Conservation (phyloP, 2,888 invertebrate genomes). For the Drymonia ruficornis region DNA sequence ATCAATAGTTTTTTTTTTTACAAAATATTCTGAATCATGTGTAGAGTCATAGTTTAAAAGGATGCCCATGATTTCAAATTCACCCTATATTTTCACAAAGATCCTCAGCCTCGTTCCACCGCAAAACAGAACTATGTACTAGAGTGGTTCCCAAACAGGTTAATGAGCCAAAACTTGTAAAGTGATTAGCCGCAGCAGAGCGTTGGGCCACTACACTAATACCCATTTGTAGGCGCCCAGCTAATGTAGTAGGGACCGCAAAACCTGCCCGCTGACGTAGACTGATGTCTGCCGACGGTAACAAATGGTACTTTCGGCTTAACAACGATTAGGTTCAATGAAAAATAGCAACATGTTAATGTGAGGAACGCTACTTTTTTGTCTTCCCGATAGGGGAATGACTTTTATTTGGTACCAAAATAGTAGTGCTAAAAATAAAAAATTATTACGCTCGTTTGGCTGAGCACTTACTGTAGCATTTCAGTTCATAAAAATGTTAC, state of each 20-base stretch:
- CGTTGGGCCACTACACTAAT: conserved; percentile 50
- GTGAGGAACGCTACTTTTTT: conserved; percentile 25
- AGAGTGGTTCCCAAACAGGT: conserved; percentile 39
- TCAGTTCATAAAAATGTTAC: too few relatives aligned
- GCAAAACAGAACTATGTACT: conserved; percentile 34
- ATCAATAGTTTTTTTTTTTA: too few relatives aligned
- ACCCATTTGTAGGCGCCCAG: conserved; percentile 43
- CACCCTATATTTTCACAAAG: too few relatives aligned
- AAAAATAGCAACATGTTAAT: conserved; percentile 45
- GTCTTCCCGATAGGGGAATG: conserved; percentile 10
- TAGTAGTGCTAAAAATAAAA: too few relatives aligned
- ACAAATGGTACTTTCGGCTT: conserved; percentile 60
- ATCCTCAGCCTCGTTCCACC: neutral
- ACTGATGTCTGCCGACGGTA: conserved; percentile 56
- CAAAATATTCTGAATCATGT: too few relatives aligned
- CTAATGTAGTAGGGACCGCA: conserved; percentile 53
- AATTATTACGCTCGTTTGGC: too few relatives aligned
- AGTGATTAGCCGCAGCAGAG: conserved; percentile 55
- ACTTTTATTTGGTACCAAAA: neutral
- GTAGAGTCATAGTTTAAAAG: too few relatives aligned
- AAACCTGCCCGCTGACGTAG: conserved; percentile 58
- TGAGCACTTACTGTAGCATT: too few relatives aligned
- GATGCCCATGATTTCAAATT: too few relatives aligned
- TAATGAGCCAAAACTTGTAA: conserved; percentile 59
- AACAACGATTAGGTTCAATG: conserved; percentile 46